A percentile compares a stretch with the other conserved stretches of the same genome.
Evolutionary conservation across 1,140 invertebrate genomes (phyloP).

Genomic region (Archegozetes longisetosus): DNA sequence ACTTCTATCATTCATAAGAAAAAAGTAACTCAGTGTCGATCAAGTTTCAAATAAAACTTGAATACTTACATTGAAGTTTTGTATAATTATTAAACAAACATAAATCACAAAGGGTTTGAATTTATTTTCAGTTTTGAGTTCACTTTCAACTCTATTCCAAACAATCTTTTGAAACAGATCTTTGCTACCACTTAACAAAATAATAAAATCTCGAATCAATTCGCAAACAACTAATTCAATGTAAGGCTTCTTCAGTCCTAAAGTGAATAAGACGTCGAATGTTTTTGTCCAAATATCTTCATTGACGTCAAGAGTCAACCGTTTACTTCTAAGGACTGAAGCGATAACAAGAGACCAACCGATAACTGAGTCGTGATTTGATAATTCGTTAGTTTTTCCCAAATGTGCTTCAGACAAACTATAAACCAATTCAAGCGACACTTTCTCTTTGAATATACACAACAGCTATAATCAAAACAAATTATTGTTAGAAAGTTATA

Average conservation of each 20-base stretch:
- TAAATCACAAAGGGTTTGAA: not conserved
- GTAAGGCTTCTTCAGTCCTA: constrained; percentile 4
- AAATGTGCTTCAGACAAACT: constrained; percentile 1
- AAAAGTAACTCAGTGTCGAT: too few species aligned
- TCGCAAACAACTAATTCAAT: constrained; percentile 8
- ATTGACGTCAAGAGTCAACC: not conserved
- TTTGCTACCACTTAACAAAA: not conserved
- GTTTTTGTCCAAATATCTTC: not conserved
- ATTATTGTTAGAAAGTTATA: not conserved
- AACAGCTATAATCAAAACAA: not conserved
- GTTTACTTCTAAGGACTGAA: constrained; percentile 4
- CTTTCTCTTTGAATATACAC: not conserved
- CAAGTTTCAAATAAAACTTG: not conserved
- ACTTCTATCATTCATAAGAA: not conserved
- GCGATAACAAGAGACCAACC: constrained; percentile 5
- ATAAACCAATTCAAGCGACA: not conserved
- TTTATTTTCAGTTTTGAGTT: not conserved
- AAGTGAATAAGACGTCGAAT: not conserved
- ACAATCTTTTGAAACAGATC: constrained; percentile 1
- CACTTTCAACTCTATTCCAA: not conserved
- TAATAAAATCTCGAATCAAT: not conserved
- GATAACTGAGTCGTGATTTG: not conserved
- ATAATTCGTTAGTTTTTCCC: not conserved
- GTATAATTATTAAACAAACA: not conserved
- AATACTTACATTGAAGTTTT: not conserved